A percentile compares a stretch with the other conserved stretches of the same genome.
These are phyloP conservation scores for Andrena praecox DNA, from an alignment of 2,888 invertebrate species.

Conservation along the genomic window DNA sequence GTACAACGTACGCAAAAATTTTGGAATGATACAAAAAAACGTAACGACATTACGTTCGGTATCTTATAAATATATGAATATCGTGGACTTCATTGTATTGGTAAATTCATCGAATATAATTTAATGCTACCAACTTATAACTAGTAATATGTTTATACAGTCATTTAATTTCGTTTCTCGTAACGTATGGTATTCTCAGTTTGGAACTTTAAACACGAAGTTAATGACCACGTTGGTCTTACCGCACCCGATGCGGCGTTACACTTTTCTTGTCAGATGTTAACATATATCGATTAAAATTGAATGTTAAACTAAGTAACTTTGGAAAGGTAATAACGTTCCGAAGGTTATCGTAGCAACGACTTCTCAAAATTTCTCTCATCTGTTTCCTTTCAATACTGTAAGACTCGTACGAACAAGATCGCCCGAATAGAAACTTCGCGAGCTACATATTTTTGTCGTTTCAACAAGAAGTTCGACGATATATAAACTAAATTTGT, in stretches of 20 bases:
- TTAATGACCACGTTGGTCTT: conserved; percentile 59
- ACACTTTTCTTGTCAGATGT: conserved; percentile 3
- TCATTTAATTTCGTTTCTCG: conserved; percentile 64
- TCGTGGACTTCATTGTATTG: conserved; percentile 66
- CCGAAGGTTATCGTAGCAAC: conserved; percentile 52
- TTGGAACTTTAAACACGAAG: conserved; percentile 68
- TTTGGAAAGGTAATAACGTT: conserved; percentile 23
- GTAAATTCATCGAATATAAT: conserved; percentile 70
- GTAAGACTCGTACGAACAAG: conserved; percentile 28
- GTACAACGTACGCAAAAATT: conserved; percentile 65
- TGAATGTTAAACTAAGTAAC: conserved; percentile 22
- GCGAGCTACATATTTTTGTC: conserved; percentile 15
- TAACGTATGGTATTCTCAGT: conserved; percentile 63
- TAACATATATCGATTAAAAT: conserved; percentile 24
- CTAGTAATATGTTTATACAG: conserved; percentile 73
- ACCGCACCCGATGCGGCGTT: conserved; percentile 39
- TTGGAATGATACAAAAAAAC: conserved; percentile 73
- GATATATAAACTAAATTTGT: conserved; percentile 6
- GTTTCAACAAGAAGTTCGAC: conserved; percentile 17
- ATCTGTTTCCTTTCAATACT: conserved; percentile 36
- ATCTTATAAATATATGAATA: conserved; percentile 73
- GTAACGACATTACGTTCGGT: conserved; percentile 63
- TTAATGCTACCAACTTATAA: conserved; percentile 73
- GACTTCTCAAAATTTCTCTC: conserved; percentile 51
- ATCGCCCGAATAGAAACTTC: conserved; percentile 41